These are phyloP conservation scores for Epicauta chinensis DNA, from an alignment of 1,140 invertebrate genomes.

Conservation along the genomic window DNA sequence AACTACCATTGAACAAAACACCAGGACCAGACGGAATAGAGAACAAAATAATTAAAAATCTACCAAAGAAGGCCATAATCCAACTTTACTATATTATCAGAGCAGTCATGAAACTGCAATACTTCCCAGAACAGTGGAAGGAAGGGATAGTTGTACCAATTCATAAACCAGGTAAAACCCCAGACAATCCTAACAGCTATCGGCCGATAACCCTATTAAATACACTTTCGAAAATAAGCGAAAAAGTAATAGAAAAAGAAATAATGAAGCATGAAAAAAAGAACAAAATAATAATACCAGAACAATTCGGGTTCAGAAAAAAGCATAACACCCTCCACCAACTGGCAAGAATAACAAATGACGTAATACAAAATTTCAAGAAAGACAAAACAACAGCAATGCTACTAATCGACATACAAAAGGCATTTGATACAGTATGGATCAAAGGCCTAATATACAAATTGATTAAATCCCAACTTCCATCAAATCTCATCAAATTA, in stretches of 20 bases:
- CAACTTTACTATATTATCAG: background rate
- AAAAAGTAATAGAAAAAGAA: conserved; percentile 1
- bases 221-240: background rate
- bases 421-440: conserved; percentile 37
- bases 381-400: background rate
- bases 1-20: background rate
- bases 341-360: conserved; percentile 2
- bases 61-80: background rate
- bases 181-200: conserved; percentile 4
- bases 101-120: background rate
- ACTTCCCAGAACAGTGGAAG: conserved; percentile 3
- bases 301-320: conserved; percentile 6
- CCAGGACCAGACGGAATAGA: background rate
- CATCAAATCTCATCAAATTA: conserved; percentile 21
- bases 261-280: conserved; percentile 7
- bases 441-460: conserved; percentile 34
- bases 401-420: background rate
- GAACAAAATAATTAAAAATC: background rate
- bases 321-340: background rate
- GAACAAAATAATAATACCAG: conserved; percentile 5
- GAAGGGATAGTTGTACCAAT: background rate
- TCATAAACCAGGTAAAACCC: background rate
- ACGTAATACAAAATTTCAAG: conserved; percentile 2
- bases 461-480: conserved; percentile 19
- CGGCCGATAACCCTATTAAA: conserved; percentile 4